These are phyloP conservation scores for Paradoxurus hermaphroditus DNA, from an alignment of 2,113 vertebrate genomes.

Conservation along the genomic window DNA sequence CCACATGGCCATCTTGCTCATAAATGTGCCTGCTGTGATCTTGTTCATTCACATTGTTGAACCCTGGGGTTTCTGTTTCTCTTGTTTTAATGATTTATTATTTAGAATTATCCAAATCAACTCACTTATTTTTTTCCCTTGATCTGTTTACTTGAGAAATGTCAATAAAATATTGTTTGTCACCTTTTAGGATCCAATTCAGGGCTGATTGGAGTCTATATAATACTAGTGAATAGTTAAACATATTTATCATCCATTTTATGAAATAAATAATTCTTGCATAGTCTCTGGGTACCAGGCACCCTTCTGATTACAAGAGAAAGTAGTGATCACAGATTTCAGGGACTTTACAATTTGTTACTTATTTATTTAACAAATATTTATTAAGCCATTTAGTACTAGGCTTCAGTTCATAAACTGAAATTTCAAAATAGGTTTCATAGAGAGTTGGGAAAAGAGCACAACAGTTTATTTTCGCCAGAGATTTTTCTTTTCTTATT, in stretches of 20 bases:
- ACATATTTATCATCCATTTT: neutral
- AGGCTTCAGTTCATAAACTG: neutral
- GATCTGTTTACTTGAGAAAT: neutral
- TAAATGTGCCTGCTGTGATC: neutral
- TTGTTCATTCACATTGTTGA: neutral
- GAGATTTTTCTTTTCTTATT: neutral
- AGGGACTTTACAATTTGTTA: neutral
- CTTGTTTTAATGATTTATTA: neutral
- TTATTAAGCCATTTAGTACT: neutral
- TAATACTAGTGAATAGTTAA: neutral
- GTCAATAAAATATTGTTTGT: neutral
- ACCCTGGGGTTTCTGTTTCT: neutral
- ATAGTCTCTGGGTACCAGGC: neutral
- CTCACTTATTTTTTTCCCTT: neutral
- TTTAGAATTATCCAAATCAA: neutral
- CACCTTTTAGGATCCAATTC: neutral
- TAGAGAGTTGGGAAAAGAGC: neutral
- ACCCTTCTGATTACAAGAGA: neutral
- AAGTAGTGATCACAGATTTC: neutral
- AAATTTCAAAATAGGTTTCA: neutral
- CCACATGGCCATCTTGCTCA: neutral
- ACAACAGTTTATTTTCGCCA: neutral
- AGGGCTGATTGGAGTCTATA: neutral
- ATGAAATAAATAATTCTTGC: neutral
- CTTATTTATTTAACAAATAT: neutral